Evolutionary conservation across 2,797 vertebrate species (phyloP), one percentile per base, ranked within the genome.

Genomic region (Chaenodraco wilsoni): DNA sequence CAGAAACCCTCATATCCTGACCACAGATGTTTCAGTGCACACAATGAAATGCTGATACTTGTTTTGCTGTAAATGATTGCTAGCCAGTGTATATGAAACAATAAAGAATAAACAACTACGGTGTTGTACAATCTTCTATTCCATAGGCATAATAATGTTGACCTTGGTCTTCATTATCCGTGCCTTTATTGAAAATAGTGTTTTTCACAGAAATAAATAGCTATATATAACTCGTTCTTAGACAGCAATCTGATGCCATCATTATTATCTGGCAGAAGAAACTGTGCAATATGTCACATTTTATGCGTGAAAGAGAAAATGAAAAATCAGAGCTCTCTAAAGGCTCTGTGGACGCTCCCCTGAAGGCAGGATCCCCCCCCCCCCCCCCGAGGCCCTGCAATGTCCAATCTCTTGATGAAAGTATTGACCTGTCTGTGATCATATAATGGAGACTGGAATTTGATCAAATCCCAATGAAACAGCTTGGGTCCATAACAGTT

Each of bases 371-470:
- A 49, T 48, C 31, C n/a, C 56, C 19, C 19, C 19, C 19, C 19
- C n/a, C 21, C 21, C 21, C 52, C 64, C 64, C 40, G 56, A 85
- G 77, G 72, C 54, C 10, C 7, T 77, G 17, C 63, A 68, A 55
- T 74, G 64, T 75, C 74, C 79, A 76, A 82, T 87, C 63, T 72
- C 69, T 45, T 78, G 72, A 85, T 87, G 73, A 83, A 86, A 84
- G 62, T 83, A 81, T 82, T 82, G 79, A 87, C 72, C 70, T 33
- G 62, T 67, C 67, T 67, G 31, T 83, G 73, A 87, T 88, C 76
- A 73, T 43, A 84, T 84, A 80, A 81, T 74, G 43, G 64, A 15
- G 21, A 74, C 57, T 66, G 69, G 50, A 65, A 37, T 72, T 74
- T 60, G 56, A 76, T 54, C 23, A 71, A 82, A 77, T 82, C 51